These are phyloP conservation scores for Tyto alba DNA, from an alignment of 2,113 vertebrate genomes.

Conservation along the genomic window DNA sequence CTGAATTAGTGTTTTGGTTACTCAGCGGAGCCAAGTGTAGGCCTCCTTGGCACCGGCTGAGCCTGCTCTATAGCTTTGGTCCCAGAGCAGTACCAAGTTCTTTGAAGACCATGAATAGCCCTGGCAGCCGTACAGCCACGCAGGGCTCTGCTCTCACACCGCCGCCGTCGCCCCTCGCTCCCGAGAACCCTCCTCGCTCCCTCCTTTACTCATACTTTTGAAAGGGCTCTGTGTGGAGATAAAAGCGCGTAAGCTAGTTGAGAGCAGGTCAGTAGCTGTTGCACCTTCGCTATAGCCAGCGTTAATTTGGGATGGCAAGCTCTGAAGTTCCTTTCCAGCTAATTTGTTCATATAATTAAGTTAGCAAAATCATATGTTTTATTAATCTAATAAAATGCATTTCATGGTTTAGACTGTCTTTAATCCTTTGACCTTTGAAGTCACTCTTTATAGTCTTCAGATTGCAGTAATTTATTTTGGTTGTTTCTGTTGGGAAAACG, in stretches of 20 bases:
- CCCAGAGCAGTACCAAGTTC: not conserved
- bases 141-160: not conserved
- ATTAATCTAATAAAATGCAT: constrained; percentile 69
- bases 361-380: constrained; percentile 65
- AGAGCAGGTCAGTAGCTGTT: not conserved
- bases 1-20: constrained; percentile 36
- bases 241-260: fast-evolving
- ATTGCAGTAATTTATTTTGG: constrained; percentile 52
- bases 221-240: fast-evolving
- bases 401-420: constrained; percentile 50
- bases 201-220: not conserved
- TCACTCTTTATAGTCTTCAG: constrained; percentile 62
- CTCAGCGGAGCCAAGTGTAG: not conserved
- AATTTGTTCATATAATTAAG: constrained; percentile 70
- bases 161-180: not conserved
- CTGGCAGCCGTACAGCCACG: not conserved
- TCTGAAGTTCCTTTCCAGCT: constrained; percentile 36
- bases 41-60: not conserved
- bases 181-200: not conserved
- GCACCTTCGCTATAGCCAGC: not conserved
- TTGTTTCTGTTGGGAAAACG: constrained; percentile 62
- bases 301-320: not conserved
- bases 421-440: constrained; percentile 61
- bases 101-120: not conserved
- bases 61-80: not conserved